phyloP scores from a whole-genome alignment of 1,140 invertebrate species.

The Lepidostoma basale region DNA sequence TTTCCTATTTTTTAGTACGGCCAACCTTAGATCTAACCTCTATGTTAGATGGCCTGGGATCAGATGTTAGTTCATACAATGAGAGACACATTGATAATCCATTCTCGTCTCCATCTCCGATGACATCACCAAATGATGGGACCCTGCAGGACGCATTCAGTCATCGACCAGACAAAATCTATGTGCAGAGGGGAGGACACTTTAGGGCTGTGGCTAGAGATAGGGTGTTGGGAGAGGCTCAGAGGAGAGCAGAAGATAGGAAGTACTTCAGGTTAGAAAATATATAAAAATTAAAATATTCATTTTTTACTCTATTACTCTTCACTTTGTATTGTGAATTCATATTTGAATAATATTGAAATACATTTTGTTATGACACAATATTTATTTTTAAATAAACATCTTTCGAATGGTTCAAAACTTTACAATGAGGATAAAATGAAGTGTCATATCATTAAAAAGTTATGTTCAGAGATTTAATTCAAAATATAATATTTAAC shows the following conservation, averaged over 20 bases:
- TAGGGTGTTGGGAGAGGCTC: constrained; percentile 54
- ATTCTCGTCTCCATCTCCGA: constrained; percentile 59
- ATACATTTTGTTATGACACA: no score
- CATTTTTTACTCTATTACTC: no score
- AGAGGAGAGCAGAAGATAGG: constrained; percentile 55
- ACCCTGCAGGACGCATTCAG: constrained; percentile 52
- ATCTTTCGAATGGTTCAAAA: no score
- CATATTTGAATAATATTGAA: no score
- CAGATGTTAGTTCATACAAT: constrained; percentile 54
- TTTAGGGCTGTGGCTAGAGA: constrained; percentile 58
- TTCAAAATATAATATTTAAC: no score
- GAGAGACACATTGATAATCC: constrained; percentile 61
- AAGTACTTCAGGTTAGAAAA: constrained; percentile 55
- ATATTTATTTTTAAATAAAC: no score
- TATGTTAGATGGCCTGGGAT: constrained; percentile 57
- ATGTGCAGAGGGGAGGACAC: constrained; percentile 58
- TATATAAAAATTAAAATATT: no score
- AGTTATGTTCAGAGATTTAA: no score
- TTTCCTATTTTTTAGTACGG: constrained; percentile 49
- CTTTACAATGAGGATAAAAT: no score
- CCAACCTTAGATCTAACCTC: constrained; percentile 54
- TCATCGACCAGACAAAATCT: constrained; percentile 56
- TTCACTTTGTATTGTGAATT: no score
- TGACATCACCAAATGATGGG: constrained; percentile 60
- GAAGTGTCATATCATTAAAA: no score